Evolutionary conservation across 2,797 vertebrate genomes (phyloP).

Genomic region (Acanthurus leucopareius): DNA sequence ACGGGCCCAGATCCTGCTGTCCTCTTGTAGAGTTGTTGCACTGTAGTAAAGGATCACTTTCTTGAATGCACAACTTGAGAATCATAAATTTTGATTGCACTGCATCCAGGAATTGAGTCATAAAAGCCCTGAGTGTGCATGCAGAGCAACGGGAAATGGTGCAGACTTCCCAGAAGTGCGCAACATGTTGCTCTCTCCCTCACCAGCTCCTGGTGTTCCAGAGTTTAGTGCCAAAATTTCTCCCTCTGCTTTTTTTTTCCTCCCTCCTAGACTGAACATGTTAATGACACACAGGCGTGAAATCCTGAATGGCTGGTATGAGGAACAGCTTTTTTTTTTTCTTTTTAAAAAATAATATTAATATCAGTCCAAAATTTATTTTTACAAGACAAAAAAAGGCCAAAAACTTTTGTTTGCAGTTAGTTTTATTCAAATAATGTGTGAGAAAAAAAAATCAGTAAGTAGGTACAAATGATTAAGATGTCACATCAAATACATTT

Average conservation of each 20-base stretch:
- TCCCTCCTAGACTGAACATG: slow-evolving; percentile 41
- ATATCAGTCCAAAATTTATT: too few relatives aligned
- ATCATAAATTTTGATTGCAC: slow-evolving; percentile 5
- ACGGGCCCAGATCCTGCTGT: slow-evolving; percentile 22
- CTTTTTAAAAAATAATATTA: too few relatives aligned
- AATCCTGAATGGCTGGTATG: background rate
- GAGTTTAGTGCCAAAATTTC: slow-evolving; percentile 65
- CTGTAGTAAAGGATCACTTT: slow-evolving; percentile 12
- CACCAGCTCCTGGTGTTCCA: slow-evolving; percentile 32
- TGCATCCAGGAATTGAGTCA: background rate
- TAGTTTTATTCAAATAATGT: too few relatives aligned
- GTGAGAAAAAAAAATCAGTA: background rate
- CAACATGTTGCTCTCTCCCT: slow-evolving; percentile 55
- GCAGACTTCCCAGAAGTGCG: slow-evolving; percentile 51
- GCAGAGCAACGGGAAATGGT: slow-evolving; percentile 23
- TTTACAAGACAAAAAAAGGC: too few relatives aligned
- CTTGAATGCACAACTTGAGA: background rate
- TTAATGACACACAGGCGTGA: slow-evolving; percentile 3
- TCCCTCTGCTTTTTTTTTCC: slow-evolving; percentile 50
- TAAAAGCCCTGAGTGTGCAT: slow-evolving; percentile 15
- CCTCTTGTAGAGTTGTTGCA: background rate
- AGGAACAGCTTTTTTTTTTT: background rate
- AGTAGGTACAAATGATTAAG: slow-evolving; percentile 37
- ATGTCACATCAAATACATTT: slow-evolving; percentile 2
- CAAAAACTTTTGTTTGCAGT: too few relatives aligned